Base-by-base conservation (phyloP, 2,113 vertebrate species). In the Mandrillus leucophaeus region DNA sequence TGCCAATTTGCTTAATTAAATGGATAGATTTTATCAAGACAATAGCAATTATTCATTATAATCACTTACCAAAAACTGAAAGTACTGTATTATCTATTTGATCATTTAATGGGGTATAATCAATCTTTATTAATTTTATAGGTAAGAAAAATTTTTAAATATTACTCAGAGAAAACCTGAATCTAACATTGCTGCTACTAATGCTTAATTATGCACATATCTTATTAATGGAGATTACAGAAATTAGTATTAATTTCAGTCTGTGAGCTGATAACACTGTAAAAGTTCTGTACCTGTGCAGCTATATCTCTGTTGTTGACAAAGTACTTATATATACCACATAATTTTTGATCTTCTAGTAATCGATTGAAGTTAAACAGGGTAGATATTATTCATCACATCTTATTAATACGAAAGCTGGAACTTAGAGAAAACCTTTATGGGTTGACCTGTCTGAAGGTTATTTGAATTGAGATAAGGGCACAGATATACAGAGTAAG, bases 81-180 rank as follows among this genome's bases (percentile, higher is more conserved):
- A 94, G 35, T 12, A 38, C 11, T 91, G 43, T 92, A 88, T 96
- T 86, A 11, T 97, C 82, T 95, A 82, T 45, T 97, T 89, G 82
- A 61, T 80, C 22, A 35, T 91, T 97, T 97, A 96, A 98, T 95
- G 88, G 97, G 59, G 12, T 57, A 72, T 22, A 73, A n/a, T 90
- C 76, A 73, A n/a, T 82, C 98, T 98, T 96, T 97, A 94, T 92
- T 97, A 76, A 93, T 90, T 95, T 96, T 89, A 43, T 61, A 73
- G 93, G 80, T 96, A 97, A 61, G 6, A 50, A 88, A 81, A 80
- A 79, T 50, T 5, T 80, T 88, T 90, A 84, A 92, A 23, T 84
- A 57, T 94, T 97, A 72, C 55, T 94, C 85, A 78, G 32, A 96
- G 80, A 97, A 98, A 70, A 91, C 4, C 1, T 90, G 13, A 66